Evolutionary conservation across 2,888 invertebrate species (phyloP), one percentile per base, ranked within the genome.

Genomic region (Epirrhoe alternata): DNA sequence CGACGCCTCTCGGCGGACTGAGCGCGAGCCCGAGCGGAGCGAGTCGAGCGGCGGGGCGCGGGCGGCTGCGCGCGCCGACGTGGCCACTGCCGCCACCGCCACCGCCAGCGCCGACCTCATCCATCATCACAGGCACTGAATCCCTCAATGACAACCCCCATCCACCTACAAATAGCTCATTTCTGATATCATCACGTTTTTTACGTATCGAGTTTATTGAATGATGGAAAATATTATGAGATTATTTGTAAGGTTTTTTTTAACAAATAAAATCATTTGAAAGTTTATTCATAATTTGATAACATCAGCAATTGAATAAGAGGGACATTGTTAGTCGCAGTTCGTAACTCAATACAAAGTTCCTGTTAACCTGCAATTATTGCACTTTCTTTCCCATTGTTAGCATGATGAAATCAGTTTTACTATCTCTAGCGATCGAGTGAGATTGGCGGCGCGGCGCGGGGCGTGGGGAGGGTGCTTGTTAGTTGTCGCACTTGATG

Each of bases 321-420:
- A 63, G 63, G 66, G 55, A 59, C 63, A 63, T 67, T 56, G 61
- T 61, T 61, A 65, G 67, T 60, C 51, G 62, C 52, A 67, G 62
- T 60, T 60, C 55, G 60, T 63, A 66, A 51, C 66, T 66, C 61
- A 55, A 58, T 61, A 53, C 59, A 65, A 71, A 79, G 82, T 86
- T 85, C 86, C 87, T 86, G 82, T 75, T 78, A 93, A 87, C 85
- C 90, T 90, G 85, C 90, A 88, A 85, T 92, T 94, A 88, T 84
- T 88, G 87, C 89, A 92, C 87, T 90, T 95, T 84, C 90, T 86
- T 85, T 93, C 89, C 86, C 86, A 89, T 89, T 91, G 86, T 90
- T 88, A 85, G 80, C 81, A 82, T 87, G 87, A 86, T 89, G 86
- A 84, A 90, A 87, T 86, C 87, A 87, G 85, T 88, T 84, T 89